These are phyloP conservation scores for Arbacia lixula DNA, from an alignment of 53 echinoderm and acorn worm genomes.

Conservation along the genomic window DNA sequence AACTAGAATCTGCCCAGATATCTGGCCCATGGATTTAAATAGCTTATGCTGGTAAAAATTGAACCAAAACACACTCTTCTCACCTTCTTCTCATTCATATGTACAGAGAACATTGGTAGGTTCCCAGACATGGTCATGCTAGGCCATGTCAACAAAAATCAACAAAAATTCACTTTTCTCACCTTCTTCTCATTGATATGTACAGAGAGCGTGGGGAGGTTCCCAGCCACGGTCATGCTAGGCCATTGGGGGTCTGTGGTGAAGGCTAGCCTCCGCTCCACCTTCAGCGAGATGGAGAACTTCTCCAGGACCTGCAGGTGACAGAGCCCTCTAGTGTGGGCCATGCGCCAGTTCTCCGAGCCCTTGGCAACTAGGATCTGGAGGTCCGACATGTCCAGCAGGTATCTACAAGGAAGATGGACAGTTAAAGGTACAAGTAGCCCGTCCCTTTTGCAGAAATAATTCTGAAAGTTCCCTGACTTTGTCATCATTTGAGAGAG, in stretches of 20 bases:
- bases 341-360: slow-evolving; percentile 91
- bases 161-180: too few species aligned
- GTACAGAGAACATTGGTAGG: slow-evolving; percentile 77
- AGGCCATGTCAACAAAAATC: too few species aligned
- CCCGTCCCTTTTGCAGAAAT: too few species aligned
- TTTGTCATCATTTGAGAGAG: too few species aligned
- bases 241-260: slow-evolving; percentile 95
- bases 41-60: too few species aligned
- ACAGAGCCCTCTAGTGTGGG: slow-evolving; percentile 77
- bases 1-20: too few species aligned
- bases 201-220: slow-evolving; percentile 82
- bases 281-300: slow-evolving; percentile 94
- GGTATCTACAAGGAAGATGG: slow-evolving; percentile 67
- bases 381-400: slow-evolving; percentile 88
- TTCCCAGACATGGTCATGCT: slow-evolving; percentile 79
- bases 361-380: slow-evolving; percentile 89
- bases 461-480: too few species aligned
- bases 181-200: slow-evolving; percentile 98
- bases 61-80: too few species aligned
- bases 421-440: too few species aligned
- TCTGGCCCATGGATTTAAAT: too few species aligned
- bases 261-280: slow-evolving; percentile 85
- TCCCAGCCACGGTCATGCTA: slow-evolving; percentile 83
- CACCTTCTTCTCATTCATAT: slow-evolving; percentile 91
- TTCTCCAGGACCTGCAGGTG: slow-evolving; percentile 91